Base-by-base conservation (phyloP, 2,113 vertebrate genomes). In the Engystomops pustulosus region DNA sequence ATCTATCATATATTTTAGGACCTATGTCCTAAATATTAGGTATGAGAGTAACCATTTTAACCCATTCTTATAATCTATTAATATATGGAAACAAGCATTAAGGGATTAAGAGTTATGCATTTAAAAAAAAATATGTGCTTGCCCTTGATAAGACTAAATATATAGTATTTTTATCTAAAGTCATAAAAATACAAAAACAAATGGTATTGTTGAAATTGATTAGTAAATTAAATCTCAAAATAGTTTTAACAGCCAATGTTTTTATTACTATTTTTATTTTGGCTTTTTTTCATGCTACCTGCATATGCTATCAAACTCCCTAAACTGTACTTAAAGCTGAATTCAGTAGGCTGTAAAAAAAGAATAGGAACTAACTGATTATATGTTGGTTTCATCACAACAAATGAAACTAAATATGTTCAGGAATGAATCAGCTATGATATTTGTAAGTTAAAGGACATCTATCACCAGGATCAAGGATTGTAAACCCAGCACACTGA, bases 281-380 rank as follows among this genome's bases (percentile, higher is more conserved):
- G 91, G 86, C 88, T 84, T 89, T n/a, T 88, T 51, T 87, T 89
- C 17, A 65, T 80, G 80, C 80, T 87, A 89, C 74, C 87, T 85
- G 86, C 91, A 91, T 90, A 90, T 89, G 89, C 82, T 90, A 67
- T 91, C 89, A 83, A 89, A 91, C 89, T 94, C 92, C 91, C 90
- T 81, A 60, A 47, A 23, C 86, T 76, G 85, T 75, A 87, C 91
- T 92, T 88, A 89, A 89, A 88, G 18, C 74, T 87, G 87, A 85
- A 88, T 90, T 92, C 86, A 89, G 83, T 85, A 87, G 93, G 91
- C 87, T 88, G 80, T 87, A 89, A 87, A 90, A 89, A 90, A 25
- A 89, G 87, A 90, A 87, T 81, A 65, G 79, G 45, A 89, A 88
- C 23, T 79, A 92, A 38, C 89, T 91, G 89, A 89, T 82, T 91